phyloP scores from a whole-genome alignment of 2,888 invertebrate species.

The Glaucopsyche alexis region DNA sequence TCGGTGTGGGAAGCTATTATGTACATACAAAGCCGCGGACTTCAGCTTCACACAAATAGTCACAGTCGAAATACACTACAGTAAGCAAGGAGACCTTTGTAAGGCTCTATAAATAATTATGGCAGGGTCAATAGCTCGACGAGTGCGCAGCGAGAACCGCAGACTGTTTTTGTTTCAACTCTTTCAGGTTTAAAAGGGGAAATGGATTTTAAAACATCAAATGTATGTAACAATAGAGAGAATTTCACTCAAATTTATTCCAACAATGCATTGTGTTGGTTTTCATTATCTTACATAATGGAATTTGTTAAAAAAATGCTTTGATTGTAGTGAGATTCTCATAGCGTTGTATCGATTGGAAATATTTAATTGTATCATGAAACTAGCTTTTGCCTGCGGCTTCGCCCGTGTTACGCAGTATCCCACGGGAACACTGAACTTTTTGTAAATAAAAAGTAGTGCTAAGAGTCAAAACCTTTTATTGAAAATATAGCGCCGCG shows the following conservation, averaged over 20 bases:
- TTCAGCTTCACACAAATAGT: not conserved
- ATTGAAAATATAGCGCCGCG: too few species aligned
- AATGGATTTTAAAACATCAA: slow-evolving; percentile 21
- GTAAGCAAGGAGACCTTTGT: slow-evolving; percentile 21
- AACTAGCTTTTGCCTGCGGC: too few species aligned
- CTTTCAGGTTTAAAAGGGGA: slow-evolving; percentile 29
- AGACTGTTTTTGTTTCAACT: slow-evolving; percentile 39
- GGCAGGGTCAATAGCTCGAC: slow-evolving; percentile 31
- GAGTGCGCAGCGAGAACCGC: slow-evolving; percentile 35
- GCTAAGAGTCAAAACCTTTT: too few species aligned
- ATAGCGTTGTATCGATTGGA: not conserved
- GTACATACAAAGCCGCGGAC: not conserved
- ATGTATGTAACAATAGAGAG: slow-evolving; percentile 9
- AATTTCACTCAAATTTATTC: slow-evolving; percentile 2
- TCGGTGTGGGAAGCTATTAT: too few species aligned
- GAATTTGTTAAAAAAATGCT: not conserved
- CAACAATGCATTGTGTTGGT: slow-evolving; percentile 8
- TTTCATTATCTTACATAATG: slow-evolving; percentile 11
- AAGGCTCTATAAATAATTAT: slow-evolving; percentile 30
- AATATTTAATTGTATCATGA: not conserved
- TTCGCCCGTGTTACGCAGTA: too few species aligned
- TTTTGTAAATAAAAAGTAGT: too few species aligned
- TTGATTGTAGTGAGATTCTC: not conserved
- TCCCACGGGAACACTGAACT: too few species aligned
- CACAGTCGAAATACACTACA: not conserved